Base-by-base conservation (phyloP, 2,797 vertebrate genomes). In the Acanthurus lineatus region DNA sequence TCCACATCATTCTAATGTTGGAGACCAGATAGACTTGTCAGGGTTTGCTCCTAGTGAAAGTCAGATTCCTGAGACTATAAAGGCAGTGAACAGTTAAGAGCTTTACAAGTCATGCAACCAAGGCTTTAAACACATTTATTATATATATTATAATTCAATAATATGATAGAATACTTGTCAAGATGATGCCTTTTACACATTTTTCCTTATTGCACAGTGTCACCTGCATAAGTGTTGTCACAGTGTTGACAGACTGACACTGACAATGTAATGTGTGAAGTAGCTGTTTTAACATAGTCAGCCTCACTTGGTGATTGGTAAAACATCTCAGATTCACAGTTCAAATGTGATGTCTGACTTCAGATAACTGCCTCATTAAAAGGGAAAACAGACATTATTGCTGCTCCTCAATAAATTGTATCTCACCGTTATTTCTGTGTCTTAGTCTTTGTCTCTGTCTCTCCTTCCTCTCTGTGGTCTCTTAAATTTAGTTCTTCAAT, bases 331-430 rank as follows among this genome's bases (percentile, higher is more conserved):
- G 8, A 45, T 68, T 75, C 58, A 64, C 48, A 68, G 56, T 45
- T 82, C 12, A 65, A n/a, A 45, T 48, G 19, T 49, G 65, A 70
- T 73, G 8, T 56, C 9, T 47, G 38, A 44, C 57, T 57, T 69
- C 57, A 56, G 52, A 40, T 48, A 56, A 9, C 40, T 35, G 64
- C 54, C 65, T 68, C 48, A 64, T 82, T 82, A 74, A 54, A 77
- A 19, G n/a, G 17, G 35, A 42, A 65, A 53, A 6, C 15, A 61
- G 47, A 3, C 9, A 35, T 53, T 40, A 58, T 68, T 79, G 38
- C 45, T 66, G 9, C 66, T 53, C 45, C 58, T 71, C 32, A n/a
- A 28, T 40, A 15, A 58, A 12, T 51, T 42, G 15, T 32, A 2
- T 51, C 22, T 63, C 28, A 49, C 15, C 40, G 11, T 15, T 60